phyloP scores from a whole-genome alignment of 2,888 invertebrate genomes.

The Meiosimyza decipiens region DNA sequence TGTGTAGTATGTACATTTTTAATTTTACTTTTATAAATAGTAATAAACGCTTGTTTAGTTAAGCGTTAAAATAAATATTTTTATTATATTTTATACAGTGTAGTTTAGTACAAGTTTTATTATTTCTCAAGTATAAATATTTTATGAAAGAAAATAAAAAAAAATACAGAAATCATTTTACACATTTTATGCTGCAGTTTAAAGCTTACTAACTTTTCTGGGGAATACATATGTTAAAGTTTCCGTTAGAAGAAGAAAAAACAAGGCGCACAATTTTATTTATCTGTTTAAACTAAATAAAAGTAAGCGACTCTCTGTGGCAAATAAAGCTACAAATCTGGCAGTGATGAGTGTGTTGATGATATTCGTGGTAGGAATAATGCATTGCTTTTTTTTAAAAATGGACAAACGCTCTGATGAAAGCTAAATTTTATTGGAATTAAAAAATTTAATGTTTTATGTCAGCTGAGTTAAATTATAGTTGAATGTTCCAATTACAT shows the following conservation, averaged over 20 bases:
- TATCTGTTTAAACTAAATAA: background rate
- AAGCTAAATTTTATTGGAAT: too few species aligned
- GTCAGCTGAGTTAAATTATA: too few species aligned
- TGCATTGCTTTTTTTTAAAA: too few species aligned
- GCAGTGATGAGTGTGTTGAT: background rate
- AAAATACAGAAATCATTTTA: too few species aligned
- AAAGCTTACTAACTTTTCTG: too few species aligned
- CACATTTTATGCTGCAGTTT: too few species aligned
- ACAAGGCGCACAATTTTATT: background rate
- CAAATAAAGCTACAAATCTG: background rate
- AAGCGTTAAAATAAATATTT: constrained; percentile 2
- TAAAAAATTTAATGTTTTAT: too few species aligned
- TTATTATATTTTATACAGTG: constrained; percentile 16
- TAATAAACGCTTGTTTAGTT: constrained; percentile 14
- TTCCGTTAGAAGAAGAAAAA: background rate
- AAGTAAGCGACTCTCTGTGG: background rate
- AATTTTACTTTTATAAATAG: constrained; percentile 21
- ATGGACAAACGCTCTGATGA: too few species aligned
- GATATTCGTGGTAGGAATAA: too few species aligned
- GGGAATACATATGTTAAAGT: background rate
- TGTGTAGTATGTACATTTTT: constrained; percentile 9
- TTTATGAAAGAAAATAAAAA: background rate
- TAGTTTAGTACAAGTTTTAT: constrained; percentile 11
- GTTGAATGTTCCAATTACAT: too few species aligned
- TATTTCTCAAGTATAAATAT: constrained; percentile 17